Base-by-base conservation (phyloP, 2,113 vertebrate species). In the Tilapia sparmanii region DNA sequence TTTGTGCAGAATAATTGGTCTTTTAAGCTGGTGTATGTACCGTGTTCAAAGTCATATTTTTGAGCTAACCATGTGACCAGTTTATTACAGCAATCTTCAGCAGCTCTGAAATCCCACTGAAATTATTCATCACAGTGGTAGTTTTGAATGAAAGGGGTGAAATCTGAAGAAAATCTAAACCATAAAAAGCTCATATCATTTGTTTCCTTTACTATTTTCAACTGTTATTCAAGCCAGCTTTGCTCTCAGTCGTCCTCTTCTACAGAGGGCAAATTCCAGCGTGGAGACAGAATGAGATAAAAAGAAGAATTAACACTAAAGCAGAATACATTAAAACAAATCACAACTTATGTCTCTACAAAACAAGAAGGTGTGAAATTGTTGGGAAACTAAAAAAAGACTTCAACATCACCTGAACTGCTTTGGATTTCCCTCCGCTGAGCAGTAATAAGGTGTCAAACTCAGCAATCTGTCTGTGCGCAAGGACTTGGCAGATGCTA, bases 381-480 rank as follows among this genome's bases (percentile, higher is more conserved):
- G 81, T 82, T 29, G 57, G 84, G 71, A 80, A 83, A 88, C 78
- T 53, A 53, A 82, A 84, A 88, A 52, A 79, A 81, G 57, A 82
- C 73, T 57, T 79, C 19, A 54, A 54, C 29, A 82, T 13, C 81
- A 80, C 84, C 81, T 90, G 73, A 91, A 84, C 81, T 88, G 38
- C 66, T 85, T 81, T 63, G 66, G 68, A 88, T 87, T 83, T 38
- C 53, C 50, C 55, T 80, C 76, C 1, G 18, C 33, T 61, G 66
- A 92, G 85, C 84, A 82, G 80, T 91, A 91, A 93, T 90, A 90
- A 84, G 80, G 82, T 93, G 92, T 92, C 92, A 92, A 82, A 93
- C 84, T 89, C 84, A 87, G 90, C 93, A 93, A 92, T 90, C 90
- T 93, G 87, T 93, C 85, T 87, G 84, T 45, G 80, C 63, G 55